Evolutionary conservation across 1,140 invertebrate species (phyloP), one percentile per base, ranked within the genome.

Genomic region (Drosophila rufa): DNA sequence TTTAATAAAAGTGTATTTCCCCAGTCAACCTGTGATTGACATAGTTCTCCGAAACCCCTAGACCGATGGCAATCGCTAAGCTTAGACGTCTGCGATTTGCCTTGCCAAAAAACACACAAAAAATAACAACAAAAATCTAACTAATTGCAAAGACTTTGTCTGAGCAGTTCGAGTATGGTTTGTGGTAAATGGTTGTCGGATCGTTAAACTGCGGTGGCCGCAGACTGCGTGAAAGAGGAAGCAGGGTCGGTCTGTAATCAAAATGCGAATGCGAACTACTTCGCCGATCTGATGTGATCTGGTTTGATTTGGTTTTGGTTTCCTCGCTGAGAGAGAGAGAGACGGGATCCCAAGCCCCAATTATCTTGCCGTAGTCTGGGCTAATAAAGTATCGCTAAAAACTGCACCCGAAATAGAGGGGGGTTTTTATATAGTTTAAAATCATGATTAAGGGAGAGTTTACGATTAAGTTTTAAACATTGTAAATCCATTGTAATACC

Each of bases 261-360:
- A 68, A 68, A 70, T 70, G 64, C 67, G 64, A 70, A 62, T 45
- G 57, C 67, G 67, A 70, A 70, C 67, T 68, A 70, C 62, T 67
- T 70, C 27, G 67, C 30, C 42, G 46, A 70, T 70, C 67, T 70
- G 67, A 70, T 70, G 64, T 27, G 67, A 70, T 70, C 67, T 70
- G 67, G 67, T 70, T 70, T 68, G 64, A 68, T 55, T 68, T 56
- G 67, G 67, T 67, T 69, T 61, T 59, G 36, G 56, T 60, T 68
- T 17, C 25, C 7, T 22, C 58, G 33, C 30, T 22, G 4, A 22
- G 33, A 9, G 17, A 19, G 17, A 19, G 51, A 14, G 14, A 8
- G 27, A 36, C 17, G 33, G 19, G 22, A 33, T 48, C 60, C 14
- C 36, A 56, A 38, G 50, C 30, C 59, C 66, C 47, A 46, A 70